These are phyloP conservation scores for Adrianichthys oophorus DNA, from an alignment of 2,797 vertebrate genomes.

Conservation along the genomic window DNA sequence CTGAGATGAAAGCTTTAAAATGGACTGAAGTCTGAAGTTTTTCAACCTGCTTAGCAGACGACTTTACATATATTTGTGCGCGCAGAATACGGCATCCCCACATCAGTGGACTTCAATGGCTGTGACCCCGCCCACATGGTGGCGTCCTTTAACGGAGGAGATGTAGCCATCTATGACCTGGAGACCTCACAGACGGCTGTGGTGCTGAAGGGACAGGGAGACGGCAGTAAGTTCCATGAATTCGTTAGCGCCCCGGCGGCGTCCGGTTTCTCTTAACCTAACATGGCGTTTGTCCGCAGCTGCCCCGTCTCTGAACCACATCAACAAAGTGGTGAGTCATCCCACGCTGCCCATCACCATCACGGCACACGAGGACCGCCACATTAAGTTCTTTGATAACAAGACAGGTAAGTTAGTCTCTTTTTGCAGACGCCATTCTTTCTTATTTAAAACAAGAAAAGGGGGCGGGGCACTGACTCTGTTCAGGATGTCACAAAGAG, in stretches of 20 bases:
- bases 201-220: conserved; percentile 88
- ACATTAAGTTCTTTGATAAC: conserved; percentile 99
- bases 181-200: conserved; percentile 91
- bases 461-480: too few relatives aligned
- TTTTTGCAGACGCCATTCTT: neutral
- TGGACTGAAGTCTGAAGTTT: neutral
- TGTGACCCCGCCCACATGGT: conserved; percentile 97
- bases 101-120: conserved; percentile 93
- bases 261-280: too few relatives aligned
- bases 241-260: too few relatives aligned
- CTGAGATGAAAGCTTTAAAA: neutral
- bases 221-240: conserved; percentile 80
- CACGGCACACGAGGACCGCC: conserved; percentile 94
- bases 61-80: conserved; percentile 3
- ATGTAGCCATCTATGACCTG: conserved; percentile 91
- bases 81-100: conserved; percentile 91
- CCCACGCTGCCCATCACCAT: conserved; percentile 97
- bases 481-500: too few relatives aligned
- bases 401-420: conserved; percentile 86
- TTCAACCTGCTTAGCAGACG: neutral
- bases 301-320: conserved; percentile 85
- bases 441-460: neutral
- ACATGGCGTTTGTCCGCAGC: conserved; percentile 61
- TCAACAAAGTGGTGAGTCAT: conserved; percentile 97
- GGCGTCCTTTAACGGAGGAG: conserved; percentile 89